These are phyloP conservation scores for Gasteruption jaculator DNA, from an alignment of 2,888 invertebrate genomes.

Conservation along the genomic window DNA sequence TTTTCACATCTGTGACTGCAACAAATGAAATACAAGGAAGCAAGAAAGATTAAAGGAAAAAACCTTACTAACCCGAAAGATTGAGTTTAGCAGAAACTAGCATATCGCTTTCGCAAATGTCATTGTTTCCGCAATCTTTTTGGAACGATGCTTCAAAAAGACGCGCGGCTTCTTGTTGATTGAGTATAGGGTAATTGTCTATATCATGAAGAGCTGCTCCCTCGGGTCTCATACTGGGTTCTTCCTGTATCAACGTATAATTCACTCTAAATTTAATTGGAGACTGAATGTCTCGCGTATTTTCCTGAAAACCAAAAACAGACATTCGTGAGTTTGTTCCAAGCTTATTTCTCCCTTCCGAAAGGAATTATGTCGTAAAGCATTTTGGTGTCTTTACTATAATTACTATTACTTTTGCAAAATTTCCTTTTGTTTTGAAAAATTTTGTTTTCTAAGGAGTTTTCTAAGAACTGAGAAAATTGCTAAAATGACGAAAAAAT, in stretches of 20 bases:
- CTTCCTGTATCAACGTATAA: slow-evolving; percentile 72
- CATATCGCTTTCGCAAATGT: slow-evolving; percentile 81
- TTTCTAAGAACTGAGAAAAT: no score
- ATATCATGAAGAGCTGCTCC: slow-evolving; percentile 64
- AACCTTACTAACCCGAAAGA: slow-evolving; percentile 52
- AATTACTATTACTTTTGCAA: no score
- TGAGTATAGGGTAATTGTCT: slow-evolving; percentile 80
- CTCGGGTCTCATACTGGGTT: slow-evolving; percentile 56
- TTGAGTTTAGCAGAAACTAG: slow-evolving; percentile 62
- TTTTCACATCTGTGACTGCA: no score
- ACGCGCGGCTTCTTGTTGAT: slow-evolving; percentile 77
- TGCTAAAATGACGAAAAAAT: slow-evolving; percentile 2
- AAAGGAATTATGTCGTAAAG: no score
- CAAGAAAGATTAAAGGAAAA: slow-evolving; percentile 3
- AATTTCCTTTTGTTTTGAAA: no score
- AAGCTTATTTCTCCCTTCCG: no score
- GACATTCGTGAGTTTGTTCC: no score
- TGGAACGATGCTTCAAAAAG: slow-evolving; percentile 81
- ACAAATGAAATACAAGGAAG: neutral
- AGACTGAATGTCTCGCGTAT: slow-evolving; percentile 81
- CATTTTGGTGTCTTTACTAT: no score
- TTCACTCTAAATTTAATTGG: slow-evolving; percentile 83
- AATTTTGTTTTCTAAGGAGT: no score
- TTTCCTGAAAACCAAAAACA: slow-evolving; percentile 56
- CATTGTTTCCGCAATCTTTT: slow-evolving; percentile 87